Evolutionary conservation across 2,888 invertebrate genomes (phyloP), one percentile per base, ranked within the genome.

Genomic region (Epirrhoe alternata): DNA sequence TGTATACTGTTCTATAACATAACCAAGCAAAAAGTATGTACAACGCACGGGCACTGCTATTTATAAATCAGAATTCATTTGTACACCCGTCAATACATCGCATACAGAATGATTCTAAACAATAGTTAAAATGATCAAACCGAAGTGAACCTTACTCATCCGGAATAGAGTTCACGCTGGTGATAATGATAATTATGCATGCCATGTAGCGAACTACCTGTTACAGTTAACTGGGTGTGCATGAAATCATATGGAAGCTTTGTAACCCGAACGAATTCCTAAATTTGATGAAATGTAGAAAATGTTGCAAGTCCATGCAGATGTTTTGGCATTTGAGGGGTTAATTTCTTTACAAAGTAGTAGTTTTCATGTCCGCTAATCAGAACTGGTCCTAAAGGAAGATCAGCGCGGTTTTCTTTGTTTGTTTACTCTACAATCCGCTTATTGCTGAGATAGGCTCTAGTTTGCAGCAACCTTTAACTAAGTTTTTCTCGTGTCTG

Each of bases 31-130:
- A 42, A 42, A 42, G 16, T 47, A 16, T 47, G 47, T 42, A 47
- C 14, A 47, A 10, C 42, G n/a, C 49, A 17, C 17, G 17, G n/a
- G 17, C 47, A 47, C 50, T 24, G 50, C 24, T 50, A 50, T 50
- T 50, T 50, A 24, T 53, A 57, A 49, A 49, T 33, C 57, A 49
- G 33, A 49, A 57, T 57, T 33, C 49, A 57, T 49, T 57, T 31
- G 16, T 33, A 14, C 33, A 42, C 16, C 57, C 47, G 6, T 30
- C 17, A 7, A 56, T 56, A 49, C 30, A 56, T 16, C 49, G 33
- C 47, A 57, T 45, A 42, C 45, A 24, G 8, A 12, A 30, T 10
- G 16, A 45, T 49, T 10, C 31, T 47, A 57, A 49, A 49, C 49
- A 17, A 6, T 49, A 12, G 50, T 1, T 24, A 17, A 24, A 10